phyloP scores from a whole-genome alignment of 2,888 invertebrate species.

The Diachrysia chrysitis region DNA sequence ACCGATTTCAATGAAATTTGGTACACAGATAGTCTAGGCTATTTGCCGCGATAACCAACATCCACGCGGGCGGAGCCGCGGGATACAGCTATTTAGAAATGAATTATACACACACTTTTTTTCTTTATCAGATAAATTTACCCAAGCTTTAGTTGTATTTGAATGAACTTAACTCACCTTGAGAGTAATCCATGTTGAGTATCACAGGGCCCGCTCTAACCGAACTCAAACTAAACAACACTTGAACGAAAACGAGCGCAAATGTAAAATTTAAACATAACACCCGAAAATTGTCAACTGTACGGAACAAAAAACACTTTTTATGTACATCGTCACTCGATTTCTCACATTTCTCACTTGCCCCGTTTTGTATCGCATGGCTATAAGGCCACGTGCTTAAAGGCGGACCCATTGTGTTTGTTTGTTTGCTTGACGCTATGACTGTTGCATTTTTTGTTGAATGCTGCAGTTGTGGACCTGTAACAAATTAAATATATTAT shows the following conservation, averaged over 20 bases:
- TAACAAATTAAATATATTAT: slow-evolving; percentile 64
- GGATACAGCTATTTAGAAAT: too few species aligned
- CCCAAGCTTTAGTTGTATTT: too few species aligned
- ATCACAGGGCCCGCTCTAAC: slow-evolving; percentile 81
- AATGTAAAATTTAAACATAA: slow-evolving; percentile 77
- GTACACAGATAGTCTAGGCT: too few species aligned
- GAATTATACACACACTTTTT: too few species aligned
- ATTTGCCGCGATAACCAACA: too few species aligned
- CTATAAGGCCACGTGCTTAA: slow-evolving; percentile 77
- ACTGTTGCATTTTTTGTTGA: slow-evolving; percentile 66
- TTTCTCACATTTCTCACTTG: slow-evolving; percentile 57
- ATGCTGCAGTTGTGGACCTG: slow-evolving; percentile 60
- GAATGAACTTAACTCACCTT: slow-evolving; percentile 72
- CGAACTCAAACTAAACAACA: slow-evolving; percentile 71
- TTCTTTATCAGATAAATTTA: too few species aligned
- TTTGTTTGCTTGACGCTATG: slow-evolving; percentile 60
- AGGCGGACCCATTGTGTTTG: slow-evolving; percentile 79
- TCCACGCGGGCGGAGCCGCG: too few species aligned
- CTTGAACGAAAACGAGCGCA: slow-evolving; percentile 73
- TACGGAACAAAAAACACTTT: slow-evolving; percentile 67
- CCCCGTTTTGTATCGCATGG: slow-evolving; percentile 56
- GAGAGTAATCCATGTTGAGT: slow-evolving; percentile 82
- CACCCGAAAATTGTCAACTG: slow-evolving; percentile 71
- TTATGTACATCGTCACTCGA: slow-evolving; percentile 62
- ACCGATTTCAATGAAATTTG: too few species aligned